These are phyloP conservation scores for Anhinga rufa DNA, from an alignment of 2,113 vertebrate genomes.

Conservation along the genomic window DNA sequence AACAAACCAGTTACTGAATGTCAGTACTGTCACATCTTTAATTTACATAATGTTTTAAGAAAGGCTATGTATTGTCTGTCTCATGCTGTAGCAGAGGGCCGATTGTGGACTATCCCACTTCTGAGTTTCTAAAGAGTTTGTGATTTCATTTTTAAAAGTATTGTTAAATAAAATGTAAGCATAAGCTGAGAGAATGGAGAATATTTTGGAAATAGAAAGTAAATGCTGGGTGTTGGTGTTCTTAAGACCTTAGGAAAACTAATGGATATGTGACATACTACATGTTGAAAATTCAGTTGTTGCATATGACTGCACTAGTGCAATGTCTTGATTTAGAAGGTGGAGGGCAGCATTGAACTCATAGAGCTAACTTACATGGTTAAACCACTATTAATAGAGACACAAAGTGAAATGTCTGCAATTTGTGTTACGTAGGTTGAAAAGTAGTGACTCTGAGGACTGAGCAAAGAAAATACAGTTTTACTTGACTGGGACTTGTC, in stretches of 20 bases:
- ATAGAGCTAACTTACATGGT: neutral
- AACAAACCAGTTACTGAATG: neutral
- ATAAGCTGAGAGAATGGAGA: neutral
- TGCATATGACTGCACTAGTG: neutral
- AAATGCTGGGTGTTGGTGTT: neutral
- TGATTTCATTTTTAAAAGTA: neutral
- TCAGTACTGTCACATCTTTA: neutral
- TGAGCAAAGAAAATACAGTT: neutral
- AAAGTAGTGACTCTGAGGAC: neutral
- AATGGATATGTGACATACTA: accelerated
- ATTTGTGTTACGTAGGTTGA: neutral
- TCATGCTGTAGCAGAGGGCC: neutral
- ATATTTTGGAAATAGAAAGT: neutral
- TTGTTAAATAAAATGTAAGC: neutral
- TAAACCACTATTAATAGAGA: neutral
- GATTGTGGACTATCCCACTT: neutral
- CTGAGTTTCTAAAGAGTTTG: neutral
- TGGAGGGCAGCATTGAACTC: conserved; percentile 54
- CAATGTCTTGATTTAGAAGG: conserved; percentile 11
- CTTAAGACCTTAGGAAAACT: neutral
- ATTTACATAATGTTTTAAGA: neutral
- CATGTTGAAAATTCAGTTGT: neutral
- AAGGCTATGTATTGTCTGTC: neutral
- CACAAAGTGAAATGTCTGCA: neutral
- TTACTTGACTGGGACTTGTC: neutral